These are phyloP conservation scores for Centrocercus urophasianus DNA, from an alignment of 2,113 vertebrate genomes.

Conservation along the genomic window DNA sequence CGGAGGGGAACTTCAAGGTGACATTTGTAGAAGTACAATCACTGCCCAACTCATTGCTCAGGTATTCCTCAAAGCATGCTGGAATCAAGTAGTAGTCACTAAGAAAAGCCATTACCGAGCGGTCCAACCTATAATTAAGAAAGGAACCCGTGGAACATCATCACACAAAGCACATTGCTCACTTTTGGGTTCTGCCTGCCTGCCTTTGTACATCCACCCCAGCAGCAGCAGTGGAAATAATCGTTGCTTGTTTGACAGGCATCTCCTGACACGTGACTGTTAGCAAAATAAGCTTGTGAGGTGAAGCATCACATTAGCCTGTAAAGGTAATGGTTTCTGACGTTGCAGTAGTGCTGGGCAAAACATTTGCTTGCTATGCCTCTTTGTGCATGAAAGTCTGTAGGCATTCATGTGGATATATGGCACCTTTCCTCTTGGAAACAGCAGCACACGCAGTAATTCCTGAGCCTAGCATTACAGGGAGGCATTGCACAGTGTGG, in stretches of 20 bases:
- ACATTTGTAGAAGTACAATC: background rate
- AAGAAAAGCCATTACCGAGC: background rate
- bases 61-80: background rate
- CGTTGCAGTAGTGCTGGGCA: background rate
- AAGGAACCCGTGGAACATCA: background rate
- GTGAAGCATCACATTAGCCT: background rate
- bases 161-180: background rate
- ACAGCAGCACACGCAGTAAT: background rate
- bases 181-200: background rate
- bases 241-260: background rate
- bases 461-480: background rate
- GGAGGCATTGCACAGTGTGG: background rate
- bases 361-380: background rate
- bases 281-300: background rate
- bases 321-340: background rate
- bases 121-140: background rate
- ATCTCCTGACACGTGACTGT: background rate
- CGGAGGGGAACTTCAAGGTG: background rate
- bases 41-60: background rate
- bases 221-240: background rate
- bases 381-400: background rate
- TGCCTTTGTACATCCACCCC: background rate
- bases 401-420: background rate
- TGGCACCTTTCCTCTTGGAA: background rate
- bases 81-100: background rate